Evolutionary conservation across 2,113 vertebrate species (phyloP).

Genomic region (Oenanthe melanoleuca): DNA sequence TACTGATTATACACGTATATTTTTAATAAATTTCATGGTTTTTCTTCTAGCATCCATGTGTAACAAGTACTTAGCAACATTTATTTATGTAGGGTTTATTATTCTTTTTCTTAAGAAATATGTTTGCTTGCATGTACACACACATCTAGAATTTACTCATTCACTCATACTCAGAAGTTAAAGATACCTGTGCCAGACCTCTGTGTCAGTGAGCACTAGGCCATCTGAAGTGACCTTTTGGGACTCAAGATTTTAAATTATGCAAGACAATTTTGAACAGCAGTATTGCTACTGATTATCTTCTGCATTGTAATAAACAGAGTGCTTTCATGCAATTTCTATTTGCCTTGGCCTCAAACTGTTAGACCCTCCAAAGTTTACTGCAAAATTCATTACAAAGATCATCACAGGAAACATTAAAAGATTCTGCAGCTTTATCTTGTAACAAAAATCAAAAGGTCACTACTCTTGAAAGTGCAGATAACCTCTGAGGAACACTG

Average conservation of each 20-base stretch:
- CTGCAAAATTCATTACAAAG: not conserved
- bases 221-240: not conserved
- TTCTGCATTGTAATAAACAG: not conserved
- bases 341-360: not conserved
- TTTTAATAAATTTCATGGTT: not conserved
- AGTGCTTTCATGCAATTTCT: not conserved
- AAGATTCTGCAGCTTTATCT: not conserved
- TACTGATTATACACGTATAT: not conserved
- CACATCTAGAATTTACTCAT: not conserved
- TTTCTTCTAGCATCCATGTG: not conserved
- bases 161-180: not conserved
- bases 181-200: not conserved
- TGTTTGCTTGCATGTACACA: not conserved
- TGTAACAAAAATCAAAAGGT: slow-evolving; percentile 24
- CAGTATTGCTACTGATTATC: not conserved
- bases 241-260: not conserved
- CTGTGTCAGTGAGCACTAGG: not conserved
- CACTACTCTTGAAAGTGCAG: not conserved
- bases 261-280: not conserved
- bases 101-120: not conserved
- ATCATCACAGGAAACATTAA: not conserved
- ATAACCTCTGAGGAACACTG: not conserved
- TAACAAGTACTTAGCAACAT: not conserved
- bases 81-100: not conserved
- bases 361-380: not conserved